phyloP scores from a whole-genome alignment of 2,113 vertebrate species.

The Malurus melanocephalus region DNA sequence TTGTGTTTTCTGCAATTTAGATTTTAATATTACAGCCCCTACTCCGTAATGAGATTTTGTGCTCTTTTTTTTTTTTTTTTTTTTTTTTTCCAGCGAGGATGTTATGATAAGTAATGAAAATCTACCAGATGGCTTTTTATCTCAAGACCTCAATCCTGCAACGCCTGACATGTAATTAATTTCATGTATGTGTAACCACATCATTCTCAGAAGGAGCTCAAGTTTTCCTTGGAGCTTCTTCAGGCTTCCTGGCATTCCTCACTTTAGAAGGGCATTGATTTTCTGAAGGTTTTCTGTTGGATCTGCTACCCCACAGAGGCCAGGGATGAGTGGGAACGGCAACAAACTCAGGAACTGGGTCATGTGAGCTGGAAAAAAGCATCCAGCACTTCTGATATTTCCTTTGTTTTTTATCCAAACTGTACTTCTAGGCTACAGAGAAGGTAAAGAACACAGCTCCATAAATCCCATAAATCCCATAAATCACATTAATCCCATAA shows the following conservation, averaged over 20 bases:
- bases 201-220: not conserved
- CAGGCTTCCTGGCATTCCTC: not conserved
- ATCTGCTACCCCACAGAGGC: not conserved
- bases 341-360: too few relatives aligned
- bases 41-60: not conserved
- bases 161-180: not conserved
- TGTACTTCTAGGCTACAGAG: not conserved
- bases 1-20: slow-evolving; percentile 31
- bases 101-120: slow-evolving; percentile 27
- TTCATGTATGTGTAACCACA: not conserved
- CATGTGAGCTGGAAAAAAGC: too few relatives aligned
- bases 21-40: slow-evolving; percentile 38
- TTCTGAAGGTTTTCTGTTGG: not conserved
- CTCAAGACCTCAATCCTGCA: not conserved
- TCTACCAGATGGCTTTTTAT: slow-evolving; percentile 4
- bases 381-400: not conserved
- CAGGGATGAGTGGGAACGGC: not conserved
- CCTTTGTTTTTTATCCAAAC: not conserved
- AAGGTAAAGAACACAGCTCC: not conserved
- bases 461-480: not conserved
- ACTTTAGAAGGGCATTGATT: not conserved
- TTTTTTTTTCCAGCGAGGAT: not conserved
- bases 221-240: not conserved
- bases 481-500: too few relatives aligned
- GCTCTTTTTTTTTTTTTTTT: not conserved